Base-by-base conservation (phyloP, 2,113 vertebrate genomes). In the Eclectus roratus region DNA sequence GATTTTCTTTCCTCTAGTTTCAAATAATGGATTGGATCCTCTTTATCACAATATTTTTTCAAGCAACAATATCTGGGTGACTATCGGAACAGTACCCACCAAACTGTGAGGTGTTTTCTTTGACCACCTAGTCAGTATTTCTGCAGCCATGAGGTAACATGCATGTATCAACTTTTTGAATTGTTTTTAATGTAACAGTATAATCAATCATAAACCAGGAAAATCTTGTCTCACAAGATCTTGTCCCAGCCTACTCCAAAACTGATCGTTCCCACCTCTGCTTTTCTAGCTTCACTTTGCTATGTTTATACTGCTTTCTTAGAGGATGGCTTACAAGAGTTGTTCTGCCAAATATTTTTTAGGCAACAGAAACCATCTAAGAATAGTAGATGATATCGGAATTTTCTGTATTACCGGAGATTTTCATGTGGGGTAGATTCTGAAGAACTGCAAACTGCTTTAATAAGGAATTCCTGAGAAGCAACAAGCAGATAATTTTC, bases 251-350 rank as follows among this genome's bases (percentile, higher is more conserved):
- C 90, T 68, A 18, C 56, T 87, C 69, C 83, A 35, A 69, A 52
- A 19, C 2, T 15, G 43, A 86, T 44, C 69, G 14, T 49, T 66
- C 78, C 91, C 88, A 93, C 56, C 90, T 50, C 95, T 89, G 73
- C 53, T 88, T 80, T 71, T 56, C 89, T 33, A 65, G 68, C 53
- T 52, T 60, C 70, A 44, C 85, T 47, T 55, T 3, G 44, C 60
- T 91, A 13, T 85, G 74, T 81, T 85, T 18, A 23, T 20, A 1
- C 37, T 17, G 16, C 41, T 53, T 2, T 85, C 60, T 72, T 58
- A 16, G 16, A n/a, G 56, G 35, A 18, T 6, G 15, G 4, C 29
- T 83, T 11, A 35, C 16, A 53, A 24, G 6, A 9, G 1, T 3
- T n/a, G 17, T 0, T 52, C 44, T 50, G 28, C 50, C 20, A 61